Conservation (phyloP, 2,113 vertebrate genomes). For the Genyomyrus donnyi region DNA sequence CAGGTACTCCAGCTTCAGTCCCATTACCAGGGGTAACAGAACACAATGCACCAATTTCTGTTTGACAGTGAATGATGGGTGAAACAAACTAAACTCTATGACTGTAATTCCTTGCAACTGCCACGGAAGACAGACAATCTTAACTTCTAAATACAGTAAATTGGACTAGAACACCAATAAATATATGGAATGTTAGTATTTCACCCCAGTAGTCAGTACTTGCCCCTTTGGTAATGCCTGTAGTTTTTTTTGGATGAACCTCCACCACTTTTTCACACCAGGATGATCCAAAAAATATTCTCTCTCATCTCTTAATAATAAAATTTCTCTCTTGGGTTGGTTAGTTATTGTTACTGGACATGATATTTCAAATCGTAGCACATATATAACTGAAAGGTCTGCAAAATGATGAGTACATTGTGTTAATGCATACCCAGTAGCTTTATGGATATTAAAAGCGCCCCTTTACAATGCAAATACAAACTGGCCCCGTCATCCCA, state of each 20-base stretch:
- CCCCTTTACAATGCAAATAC: conserved; percentile 41
- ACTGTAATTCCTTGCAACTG: background rate
- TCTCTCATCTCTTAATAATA: background rate
- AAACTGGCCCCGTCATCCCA: conserved; percentile 12
- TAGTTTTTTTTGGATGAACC: background rate
- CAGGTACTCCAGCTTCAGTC: background rate
- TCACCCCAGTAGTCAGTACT: background rate
- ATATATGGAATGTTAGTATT: background rate
- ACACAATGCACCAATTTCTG: background rate
- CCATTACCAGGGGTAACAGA: background rate
- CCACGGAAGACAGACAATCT: background rate
- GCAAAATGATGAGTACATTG: background rate
- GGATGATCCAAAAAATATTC: background rate
- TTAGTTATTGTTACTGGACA: background rate
- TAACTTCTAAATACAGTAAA: background rate
- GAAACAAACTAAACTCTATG: background rate
- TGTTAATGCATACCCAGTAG: background rate
- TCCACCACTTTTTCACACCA: background rate
- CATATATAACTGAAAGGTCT: background rate
- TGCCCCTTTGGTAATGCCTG: background rate
- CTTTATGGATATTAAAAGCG: conserved; percentile 44
- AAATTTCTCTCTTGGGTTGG: background rate
- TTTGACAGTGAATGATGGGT: background rate
- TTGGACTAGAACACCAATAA: background rate
- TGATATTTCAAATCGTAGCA: background rate